Evolutionary conservation across 2,888 invertebrate genomes (phyloP), one percentile per base, ranked within the genome.

Genomic region (Cremastobaeus sp.): DNA sequence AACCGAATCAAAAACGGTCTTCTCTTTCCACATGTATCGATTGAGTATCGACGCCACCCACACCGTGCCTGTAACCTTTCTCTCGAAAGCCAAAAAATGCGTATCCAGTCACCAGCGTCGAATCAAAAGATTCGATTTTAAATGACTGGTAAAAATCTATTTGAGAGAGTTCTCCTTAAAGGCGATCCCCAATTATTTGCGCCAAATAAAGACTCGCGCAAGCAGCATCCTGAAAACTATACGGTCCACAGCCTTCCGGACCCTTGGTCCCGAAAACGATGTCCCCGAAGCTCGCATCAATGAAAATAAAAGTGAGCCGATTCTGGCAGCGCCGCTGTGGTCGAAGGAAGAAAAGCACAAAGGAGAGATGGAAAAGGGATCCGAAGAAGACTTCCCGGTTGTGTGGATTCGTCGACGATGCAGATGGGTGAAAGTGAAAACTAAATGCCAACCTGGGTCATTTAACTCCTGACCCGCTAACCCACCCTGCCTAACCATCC

Each of bases 401-500:
- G 59, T 30, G 71, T 41, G 52, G 18, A 52, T 55, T 52, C 60
- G 20, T 39, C 39, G 76, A 41, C 32, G 66, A 57, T 66, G 57
- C 75, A 83, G 85, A 85, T 86, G 82, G 85, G 87, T 87, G 87
- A 88, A 88, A 88, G 87, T 87, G 83, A 86, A 84, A 85, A 83
- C 79, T 79, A 85, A 85, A 87, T 86, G 86, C 85, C 86, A 86
- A 72, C 82, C 39, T 81, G 83, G 87, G 87, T 88, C 87, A 82
- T 87, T 87, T 87, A 87, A 87, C 87, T 88, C 84, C 79, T 87
- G 87, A 87, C 87, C 87, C 79, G 84, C 75, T 81, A 84, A 84
- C 83, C 83, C 80, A 77, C 77, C 79, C 75, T 76, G 76, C 50
- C 30, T 39, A 52, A 43, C 68, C 69, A 74, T 69, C 72, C 68